Conservation (phyloP, 2,113 vertebrate species). For the Silurus glanis region DNA sequence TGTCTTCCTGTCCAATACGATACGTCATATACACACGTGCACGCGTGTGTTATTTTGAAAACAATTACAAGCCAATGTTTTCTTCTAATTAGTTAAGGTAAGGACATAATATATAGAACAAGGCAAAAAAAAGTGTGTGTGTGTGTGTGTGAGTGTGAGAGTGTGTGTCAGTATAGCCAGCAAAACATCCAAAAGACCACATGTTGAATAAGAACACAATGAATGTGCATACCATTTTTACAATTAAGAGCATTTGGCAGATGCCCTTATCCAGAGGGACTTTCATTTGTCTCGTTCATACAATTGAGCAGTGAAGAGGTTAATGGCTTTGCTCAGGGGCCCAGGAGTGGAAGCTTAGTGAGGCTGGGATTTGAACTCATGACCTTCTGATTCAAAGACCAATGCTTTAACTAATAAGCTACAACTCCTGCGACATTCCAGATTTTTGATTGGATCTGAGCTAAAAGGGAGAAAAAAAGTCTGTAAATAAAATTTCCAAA, state of each 20-base stretch:
- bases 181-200: neutral
- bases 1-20: neutral
- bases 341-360: too few species aligned
- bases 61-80: neutral
- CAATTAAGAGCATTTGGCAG: too few species aligned
- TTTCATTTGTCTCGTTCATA: too few species aligned
- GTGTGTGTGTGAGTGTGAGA: neutral
- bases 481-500: slow-evolving; percentile 18
- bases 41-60: neutral
- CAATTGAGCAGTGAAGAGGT: too few species aligned
- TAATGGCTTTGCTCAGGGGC: too few species aligned
- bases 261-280: too few species aligned
- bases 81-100: neutral
- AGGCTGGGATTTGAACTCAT: too few species aligned
- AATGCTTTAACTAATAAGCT: too few species aligned
- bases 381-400: too few species aligned
- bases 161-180: neutral
- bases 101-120: too few species aligned
- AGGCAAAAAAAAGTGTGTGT: neutral
- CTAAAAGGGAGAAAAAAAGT: neutral
- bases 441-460: too few species aligned
- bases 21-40: neutral
- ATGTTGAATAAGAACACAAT: neutral
- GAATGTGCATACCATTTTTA: neutral
- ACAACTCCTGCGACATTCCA: too few species aligned